Conservation (phyloP, 2,113 vertebrate species). For the Globicephala melas region DNA sequence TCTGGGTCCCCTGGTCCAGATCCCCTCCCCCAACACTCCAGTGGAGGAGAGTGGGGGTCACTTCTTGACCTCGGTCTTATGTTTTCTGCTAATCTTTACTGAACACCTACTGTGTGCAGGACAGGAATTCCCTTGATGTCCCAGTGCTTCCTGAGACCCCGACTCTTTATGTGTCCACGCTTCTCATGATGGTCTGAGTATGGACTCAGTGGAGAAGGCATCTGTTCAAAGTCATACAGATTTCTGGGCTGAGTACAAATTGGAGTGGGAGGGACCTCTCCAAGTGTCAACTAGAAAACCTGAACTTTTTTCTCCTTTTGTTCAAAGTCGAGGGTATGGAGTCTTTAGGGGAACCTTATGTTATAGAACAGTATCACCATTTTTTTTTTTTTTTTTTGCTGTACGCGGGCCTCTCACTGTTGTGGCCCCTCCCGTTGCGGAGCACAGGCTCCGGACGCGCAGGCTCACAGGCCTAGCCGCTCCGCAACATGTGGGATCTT, state of each 20-base stretch:
- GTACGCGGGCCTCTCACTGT: no score
- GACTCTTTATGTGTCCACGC: not conserved
- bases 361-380: not conserved
- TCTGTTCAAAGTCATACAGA: not conserved
- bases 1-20: no score
- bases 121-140: not conserved
- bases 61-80: not conserved
- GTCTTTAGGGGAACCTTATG: not conserved
- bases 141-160: not conserved
- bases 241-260: not conserved
- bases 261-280: not conserved
- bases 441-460: no score
- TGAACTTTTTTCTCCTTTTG: not conserved
- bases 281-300: not conserved
- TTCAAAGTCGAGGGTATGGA: not conserved
- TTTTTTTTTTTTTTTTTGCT: no score
- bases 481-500: no score
- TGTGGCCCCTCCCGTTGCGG: no score
- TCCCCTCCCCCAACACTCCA: accelerated
- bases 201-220: not conserved
- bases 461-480: no score
- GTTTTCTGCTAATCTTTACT: not conserved
- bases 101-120: not conserved
- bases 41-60: not conserved
- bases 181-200: not conserved